Evolutionary conservation across 2,797 vertebrate species (phyloP).

Genomic region (Scomberomorus guttatus): DNA sequence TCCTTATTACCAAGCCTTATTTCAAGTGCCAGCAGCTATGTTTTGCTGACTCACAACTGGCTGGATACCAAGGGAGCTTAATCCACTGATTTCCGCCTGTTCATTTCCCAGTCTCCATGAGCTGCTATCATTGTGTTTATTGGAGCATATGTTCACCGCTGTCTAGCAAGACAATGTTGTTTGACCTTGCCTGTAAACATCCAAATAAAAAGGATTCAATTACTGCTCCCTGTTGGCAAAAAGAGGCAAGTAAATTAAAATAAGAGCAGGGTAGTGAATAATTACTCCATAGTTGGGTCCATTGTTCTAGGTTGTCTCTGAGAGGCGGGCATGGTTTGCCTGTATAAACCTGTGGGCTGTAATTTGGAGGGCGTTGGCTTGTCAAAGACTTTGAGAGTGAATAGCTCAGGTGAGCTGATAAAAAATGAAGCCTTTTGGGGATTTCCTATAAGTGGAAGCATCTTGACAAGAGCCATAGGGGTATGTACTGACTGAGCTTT

Average conservation of each 20-base stretch:
- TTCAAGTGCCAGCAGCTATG: conserved; percentile 53
- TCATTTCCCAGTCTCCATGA: conserved; percentile 47
- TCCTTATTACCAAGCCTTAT: conserved; percentile 61
- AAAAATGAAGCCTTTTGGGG: conserved; percentile 68
- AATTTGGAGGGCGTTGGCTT: conserved; percentile 76
- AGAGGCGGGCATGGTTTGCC: conserved; percentile 59
- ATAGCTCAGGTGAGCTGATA: conserved; percentile 67
- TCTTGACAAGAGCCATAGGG: conserved; percentile 24
- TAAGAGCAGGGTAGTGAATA: conserved; percentile 45
- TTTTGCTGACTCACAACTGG: conserved; percentile 73
- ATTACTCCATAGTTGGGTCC: conserved; percentile 51
- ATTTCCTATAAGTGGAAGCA: conserved; percentile 61
- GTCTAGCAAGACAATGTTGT: conserved; percentile 44
- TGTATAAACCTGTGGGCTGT: conserved; percentile 71
- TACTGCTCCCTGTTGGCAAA: conserved; percentile 64
- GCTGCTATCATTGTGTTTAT: conserved; percentile 49
- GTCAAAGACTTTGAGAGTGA: conserved; percentile 55
- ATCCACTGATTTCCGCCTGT: conserved; percentile 51
- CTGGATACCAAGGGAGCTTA: conserved; percentile 51
- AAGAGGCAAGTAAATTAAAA: conserved; percentile 58
- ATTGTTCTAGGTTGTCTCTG: conserved; percentile 65
- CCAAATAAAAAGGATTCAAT: conserved; percentile 71
- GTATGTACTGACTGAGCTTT: conserved; percentile 26
- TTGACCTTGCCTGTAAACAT: conserved; percentile 72
- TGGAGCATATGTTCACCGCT: conserved; percentile 44